phyloP scores from a whole-genome alignment of 2,888 invertebrate genomes.

The Clepsis dumicolana region DNA sequence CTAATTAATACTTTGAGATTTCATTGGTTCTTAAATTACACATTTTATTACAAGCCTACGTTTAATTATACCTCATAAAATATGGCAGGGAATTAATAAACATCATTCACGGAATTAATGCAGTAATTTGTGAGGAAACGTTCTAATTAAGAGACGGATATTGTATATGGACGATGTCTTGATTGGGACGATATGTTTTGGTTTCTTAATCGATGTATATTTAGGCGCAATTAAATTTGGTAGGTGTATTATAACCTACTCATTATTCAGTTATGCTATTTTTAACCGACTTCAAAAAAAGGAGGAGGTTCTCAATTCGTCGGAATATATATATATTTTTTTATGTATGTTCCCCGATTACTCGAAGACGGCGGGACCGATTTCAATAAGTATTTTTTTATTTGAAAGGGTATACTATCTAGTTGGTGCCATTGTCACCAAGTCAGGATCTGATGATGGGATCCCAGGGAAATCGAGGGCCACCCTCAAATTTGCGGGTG shows the following conservation, averaged over 20 bases:
- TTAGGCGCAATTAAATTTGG: background rate
- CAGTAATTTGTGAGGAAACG: constrained; percentile 57
- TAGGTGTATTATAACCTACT: background rate
- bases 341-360: no score
- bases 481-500: no score
- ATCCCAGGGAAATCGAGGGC: no score
- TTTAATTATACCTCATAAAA: constrained; percentile 32
- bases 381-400: no score
- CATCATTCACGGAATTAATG: constrained; percentile 61
- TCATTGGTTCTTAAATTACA: constrained; percentile 35
- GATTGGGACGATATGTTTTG: constrained; percentile 21
- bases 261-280: no score
- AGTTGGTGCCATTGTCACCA: no score
- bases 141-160: constrained; percentile 35
- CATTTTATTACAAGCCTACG: constrained; percentile 19
- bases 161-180: constrained; percentile 34
- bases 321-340: no score
- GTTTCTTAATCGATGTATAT: background rate
- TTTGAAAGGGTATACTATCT: no score
- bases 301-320: no score
- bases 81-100: constrained; percentile 55
- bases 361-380: no score
- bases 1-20: constrained; percentile 35
- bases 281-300: no score
- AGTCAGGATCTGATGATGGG: no score